Conservation (phyloP, 2,113 vertebrate genomes). For the Upupa epops region DNA sequence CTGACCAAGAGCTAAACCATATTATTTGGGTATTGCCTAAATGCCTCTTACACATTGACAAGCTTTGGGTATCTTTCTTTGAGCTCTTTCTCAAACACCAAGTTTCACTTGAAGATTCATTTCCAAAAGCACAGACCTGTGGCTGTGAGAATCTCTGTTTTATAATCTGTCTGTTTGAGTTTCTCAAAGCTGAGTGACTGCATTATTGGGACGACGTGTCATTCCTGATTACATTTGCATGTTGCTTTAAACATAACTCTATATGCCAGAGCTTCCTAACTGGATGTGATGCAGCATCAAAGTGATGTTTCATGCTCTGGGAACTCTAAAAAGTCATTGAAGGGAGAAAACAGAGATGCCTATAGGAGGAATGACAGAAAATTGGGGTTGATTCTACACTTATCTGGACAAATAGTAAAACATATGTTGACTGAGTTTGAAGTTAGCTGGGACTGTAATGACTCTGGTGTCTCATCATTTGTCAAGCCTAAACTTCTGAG, state of each 20-base stretch:
- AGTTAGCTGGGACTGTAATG: background rate
- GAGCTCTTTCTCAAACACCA: background rate
- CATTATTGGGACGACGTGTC: slow-evolving; percentile 45
- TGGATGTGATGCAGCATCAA: slow-evolving; percentile 70
- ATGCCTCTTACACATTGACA: background rate
- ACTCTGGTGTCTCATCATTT: background rate
- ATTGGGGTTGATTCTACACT: background rate
- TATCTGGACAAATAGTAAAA: slow-evolving; percentile 27
- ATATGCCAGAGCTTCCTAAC: slow-evolving; percentile 48
- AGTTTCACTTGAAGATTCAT: background rate
- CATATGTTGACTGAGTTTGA: background rate
- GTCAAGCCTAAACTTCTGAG: background rate
- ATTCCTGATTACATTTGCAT: slow-evolving; percentile 59
- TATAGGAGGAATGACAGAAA: slow-evolving; percentile 20
- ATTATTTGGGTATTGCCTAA: background rate
- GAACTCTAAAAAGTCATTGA: slow-evolving; percentile 46
- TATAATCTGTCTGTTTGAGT: slow-evolving; percentile 27
- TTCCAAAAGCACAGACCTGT: slow-evolving; percentile 23
- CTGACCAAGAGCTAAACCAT: background rate
- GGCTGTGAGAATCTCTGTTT: background rate
- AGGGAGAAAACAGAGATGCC: slow-evolving; percentile 49
- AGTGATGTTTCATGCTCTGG: slow-evolving; percentile 68
- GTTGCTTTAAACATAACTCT: slow-evolving; percentile 53
- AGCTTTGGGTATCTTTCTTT: background rate
- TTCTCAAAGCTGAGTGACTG: slow-evolving; percentile 48